Evolutionary conservation across 2,113 vertebrate genomes (phyloP), one percentile per base, ranked within the genome.

Genomic region (Lonchura striata): DNA sequence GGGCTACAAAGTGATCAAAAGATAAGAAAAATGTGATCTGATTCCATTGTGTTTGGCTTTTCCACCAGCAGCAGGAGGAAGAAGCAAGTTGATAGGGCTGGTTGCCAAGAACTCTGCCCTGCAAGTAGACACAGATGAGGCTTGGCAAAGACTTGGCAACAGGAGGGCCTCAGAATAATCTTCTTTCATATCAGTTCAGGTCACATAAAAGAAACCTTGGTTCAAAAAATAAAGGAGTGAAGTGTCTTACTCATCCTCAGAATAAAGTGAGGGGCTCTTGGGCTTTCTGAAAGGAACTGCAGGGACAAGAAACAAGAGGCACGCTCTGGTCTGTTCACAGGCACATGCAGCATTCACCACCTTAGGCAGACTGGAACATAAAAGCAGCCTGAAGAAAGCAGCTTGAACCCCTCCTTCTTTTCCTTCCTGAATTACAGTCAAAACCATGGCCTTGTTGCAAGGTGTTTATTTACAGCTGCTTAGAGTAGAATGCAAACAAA

Each of bases 401-500:
- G 82, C 68, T 46, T 57, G 49, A 75, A 60, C 19, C 42, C 16
- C 60, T 70, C 74, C 66, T 85, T n/a, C 70, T n/a, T 81, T 59
- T 82, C 90, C 84, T 90, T 82, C 63, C 68, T 28, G 60, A 83
- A 78, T 64, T 64, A 60, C 74, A 87, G 49, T 64, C 74, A 82
- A 56, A 95, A 86, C 16, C 63, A 17, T 3, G 15, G 25, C 53
- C 69, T 65, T 78, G 82, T 60, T 70, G 56, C 82, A 90, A 92
- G 88, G 53, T 76, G 76, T 77, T 93, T 95, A 60, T 83, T 93
- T 93, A 90, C 85, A 92, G 88, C 64, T 92, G 93, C 63, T 88
- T 70, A 46, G 52, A 74, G 46, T 2, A 80, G 46, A 94, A 80
- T 18, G 60, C 56, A 93, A 83, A 90, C 70, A 91, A 93, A 75